Evolutionary conservation across 1,140 invertebrate genomes (phyloP), one percentile per base, ranked within the genome.

Genomic region (Holotrichia oblita): DNA sequence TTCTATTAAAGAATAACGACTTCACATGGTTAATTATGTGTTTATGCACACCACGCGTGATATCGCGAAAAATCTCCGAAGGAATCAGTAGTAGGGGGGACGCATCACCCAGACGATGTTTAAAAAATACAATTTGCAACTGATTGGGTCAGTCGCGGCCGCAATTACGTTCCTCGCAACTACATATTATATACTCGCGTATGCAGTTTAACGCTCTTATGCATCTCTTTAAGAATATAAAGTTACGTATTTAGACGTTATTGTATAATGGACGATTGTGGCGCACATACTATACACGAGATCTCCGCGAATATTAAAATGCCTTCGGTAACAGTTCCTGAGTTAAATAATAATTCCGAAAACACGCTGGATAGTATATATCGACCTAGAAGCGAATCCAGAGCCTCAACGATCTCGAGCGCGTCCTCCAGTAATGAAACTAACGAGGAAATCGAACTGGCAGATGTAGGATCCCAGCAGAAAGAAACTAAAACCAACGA

Each of bases 321-420:
- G 61, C 61, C 61, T 64, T 64, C 61, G 61, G 61, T 22, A 10
- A 64, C 61, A 4, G 17, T 64, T 64, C 24, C 61, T 4, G 61
- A 64, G 6, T 64, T 64, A 17, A 64, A 64, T 10, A 64, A 64
- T 17, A 64, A 64, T 64, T 64, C 61, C 17, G 61, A 64, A 64
- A 14, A 64, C 22, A 27, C 22, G 12, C 17, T 64, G 61, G 61
- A 64, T 4, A 20, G 61, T 22, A 64, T 24, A 14, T 64, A 64
- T 24, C n/a, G 61, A 64, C 61, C 61, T 27, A 64, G 61, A 20
- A 64, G 61, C 61, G 61, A 22, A 17, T 64, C 61, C 17, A 64
- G 61, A 17, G 61, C 61, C 3, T 64, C 61, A 14, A 64, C 61
- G 3, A 64, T 64, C 17, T 64, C 61, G 6, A 64, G n/a, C 61